Evolutionary conservation across 2,888 invertebrate genomes (phyloP), one percentile per base, ranked within the genome.

Genomic region (Watsonalla binaria): DNA sequence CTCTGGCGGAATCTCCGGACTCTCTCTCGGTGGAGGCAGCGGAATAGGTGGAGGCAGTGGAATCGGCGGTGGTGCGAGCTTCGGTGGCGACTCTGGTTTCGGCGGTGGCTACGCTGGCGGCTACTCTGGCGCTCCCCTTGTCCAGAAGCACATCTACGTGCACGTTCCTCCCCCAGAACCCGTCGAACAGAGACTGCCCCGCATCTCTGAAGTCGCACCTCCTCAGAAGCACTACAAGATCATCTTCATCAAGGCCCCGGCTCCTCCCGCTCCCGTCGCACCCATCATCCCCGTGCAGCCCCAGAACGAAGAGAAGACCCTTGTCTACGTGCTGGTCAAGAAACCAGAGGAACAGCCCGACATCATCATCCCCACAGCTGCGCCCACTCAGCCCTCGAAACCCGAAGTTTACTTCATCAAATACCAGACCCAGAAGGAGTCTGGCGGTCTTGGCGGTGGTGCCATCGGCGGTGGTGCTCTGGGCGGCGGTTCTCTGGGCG

Each of bases 341-440:
- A 95, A 95, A 78, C 96, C 96, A 72, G 96, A 96, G 76, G 96
- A 96, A 59, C 94, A 95, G 61, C 95, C 94, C 64, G 96, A 96
- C 72, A 94, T 96, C 83, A 90, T 92, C 69, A 93, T 96, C 68
- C 96, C 96, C 49, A 93, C 95, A 11, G 92, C 94, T 11, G 93
- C 94, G 2, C 96, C 96, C 51, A 96, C 96, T 52, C 95, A 95
- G 75, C 96, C 96, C 62, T 94, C 95, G 82, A 96, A 97, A 91
- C 96, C 96, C 55, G 96, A 96, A 90, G 96, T 96, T 55, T 96
- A 96, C 93, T 96, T 96, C 93, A 96, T 95, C 93, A 93, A 94
- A 67, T 95, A 95, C 92, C 95, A 94, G 91, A 94, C 94, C 57
- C 94, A 94, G 86, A 91, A 86, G 74, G 91, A 92, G 62, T 87